These are phyloP conservation scores for Lepidocyrtinus sp. DNA, from an alignment of 2,888 invertebrate genomes.

Conservation along the genomic window DNA sequence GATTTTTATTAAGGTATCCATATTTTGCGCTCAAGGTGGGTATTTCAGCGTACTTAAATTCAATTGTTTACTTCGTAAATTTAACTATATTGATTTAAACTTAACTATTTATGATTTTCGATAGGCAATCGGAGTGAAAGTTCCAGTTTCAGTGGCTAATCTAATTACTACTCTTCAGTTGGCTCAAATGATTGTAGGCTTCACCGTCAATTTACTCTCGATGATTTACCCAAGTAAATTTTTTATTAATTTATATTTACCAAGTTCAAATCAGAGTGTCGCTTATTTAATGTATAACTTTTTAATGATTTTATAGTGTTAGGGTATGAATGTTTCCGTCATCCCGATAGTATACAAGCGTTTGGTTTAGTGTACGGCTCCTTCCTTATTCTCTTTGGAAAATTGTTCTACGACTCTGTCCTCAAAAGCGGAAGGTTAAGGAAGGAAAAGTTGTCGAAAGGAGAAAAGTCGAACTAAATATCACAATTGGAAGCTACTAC, in stretches of 20 bases:
- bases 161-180: conserved; percentile 91
- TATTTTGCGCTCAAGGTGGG: conserved; percentile 83
- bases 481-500: too few species aligned
- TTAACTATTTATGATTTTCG: background rate
- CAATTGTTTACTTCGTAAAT: background rate
- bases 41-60: background rate
- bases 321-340: conserved; percentile 28
- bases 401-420: conserved; percentile 51
- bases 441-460: conserved; percentile 4
- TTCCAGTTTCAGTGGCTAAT: conserved; percentile 89
- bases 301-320: conserved; percentile 24
- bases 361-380: conserved; percentile 44
- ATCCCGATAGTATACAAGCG: conserved; percentile 42
- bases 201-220: conserved; percentile 90
- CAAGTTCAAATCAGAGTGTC: background rate
- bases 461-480: too few species aligned
- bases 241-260: background rate
- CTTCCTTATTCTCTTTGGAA: conserved; percentile 55
- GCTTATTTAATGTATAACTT: background rate
- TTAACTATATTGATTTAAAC: background rate
- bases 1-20: conserved; percentile 88
- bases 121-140: conserved; percentile 85
- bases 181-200: conserved; percentile 94
- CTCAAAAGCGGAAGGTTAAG: conserved; percentile 19
- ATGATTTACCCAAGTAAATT: conserved; percentile 74